Conservation (phyloP, 2,797 vertebrate species). For the Trichosurus vulpecula region DNA sequence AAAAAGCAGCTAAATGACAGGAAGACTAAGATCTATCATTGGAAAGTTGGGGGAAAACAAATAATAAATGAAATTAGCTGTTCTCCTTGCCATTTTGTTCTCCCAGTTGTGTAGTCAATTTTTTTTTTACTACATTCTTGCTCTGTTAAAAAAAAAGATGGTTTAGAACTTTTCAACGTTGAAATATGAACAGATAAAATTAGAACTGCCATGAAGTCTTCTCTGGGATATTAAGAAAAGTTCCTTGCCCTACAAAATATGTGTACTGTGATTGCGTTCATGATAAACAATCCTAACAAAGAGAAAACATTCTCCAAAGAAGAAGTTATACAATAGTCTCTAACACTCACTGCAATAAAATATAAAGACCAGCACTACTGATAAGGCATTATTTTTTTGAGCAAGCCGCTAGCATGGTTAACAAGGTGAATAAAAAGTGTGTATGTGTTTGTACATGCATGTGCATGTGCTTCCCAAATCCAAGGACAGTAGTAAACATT, state of each 20-base stretch:
- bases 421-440: neutral
- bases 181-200: conserved; percentile 25
- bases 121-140: conserved; percentile 35
- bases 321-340: neutral
- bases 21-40: conserved; percentile 47
- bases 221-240: conserved; percentile 4
- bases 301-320: neutral
- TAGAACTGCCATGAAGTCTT: conserved; percentile 37
- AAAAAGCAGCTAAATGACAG: conserved; percentile 31
- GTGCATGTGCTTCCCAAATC: neutral
- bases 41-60: conserved; percentile 45
- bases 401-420: neutral
- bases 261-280: neutral
- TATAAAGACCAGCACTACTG: neutral
- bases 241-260: neutral
- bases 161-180: conserved; percentile 3
- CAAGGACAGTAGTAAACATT: neutral
- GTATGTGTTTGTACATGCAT: neutral
- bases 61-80: conserved; percentile 39
- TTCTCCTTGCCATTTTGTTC: conserved; percentile 14
- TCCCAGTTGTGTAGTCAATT: conserved; percentile 17
- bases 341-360: neutral
- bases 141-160: conserved; percentile 22
- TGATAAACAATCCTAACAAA: neutral
- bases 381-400: neutral